Conservation (phyloP, 2,888 invertebrate species). For the Lasius platythorax region DNA sequence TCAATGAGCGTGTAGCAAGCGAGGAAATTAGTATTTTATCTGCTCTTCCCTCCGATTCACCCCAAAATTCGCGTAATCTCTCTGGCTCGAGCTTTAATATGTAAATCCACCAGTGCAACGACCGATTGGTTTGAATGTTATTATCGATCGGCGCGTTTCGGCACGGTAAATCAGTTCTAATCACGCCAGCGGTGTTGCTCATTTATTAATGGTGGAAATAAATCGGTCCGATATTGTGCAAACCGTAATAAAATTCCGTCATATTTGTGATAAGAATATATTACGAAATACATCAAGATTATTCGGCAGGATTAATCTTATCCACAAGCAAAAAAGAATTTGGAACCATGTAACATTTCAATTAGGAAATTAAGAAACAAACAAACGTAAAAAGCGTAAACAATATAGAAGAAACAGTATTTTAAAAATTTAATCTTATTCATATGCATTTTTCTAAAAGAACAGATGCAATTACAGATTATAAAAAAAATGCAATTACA, state of each 20-base stretch:
- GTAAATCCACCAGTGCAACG: conserved; percentile 71
- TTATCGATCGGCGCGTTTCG: conserved; percentile 57
- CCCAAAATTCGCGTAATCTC: conserved; percentile 69
- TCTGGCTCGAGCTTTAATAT: conserved; percentile 68
- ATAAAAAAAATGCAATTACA: not conserved
- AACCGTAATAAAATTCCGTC: not conserved
- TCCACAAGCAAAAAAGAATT: not conserved
- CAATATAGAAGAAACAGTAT: not conserved
- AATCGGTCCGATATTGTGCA: conserved; percentile 2
- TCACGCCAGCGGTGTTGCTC: conserved; percentile 35
- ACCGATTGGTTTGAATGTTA: conserved; percentile 66
- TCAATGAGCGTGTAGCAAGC: conserved; percentile 62
- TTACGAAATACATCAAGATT: conserved; percentile 1
- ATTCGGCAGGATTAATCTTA: not conserved
- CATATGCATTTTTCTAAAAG: too few species aligned
- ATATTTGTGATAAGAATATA: conserved; percentile 7
- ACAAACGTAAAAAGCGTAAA: not conserved
- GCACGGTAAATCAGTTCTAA: conserved; percentile 46
- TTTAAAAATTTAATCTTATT: not conserved
- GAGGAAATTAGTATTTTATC: conserved; percentile 63
- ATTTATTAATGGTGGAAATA: conserved; percentile 43
- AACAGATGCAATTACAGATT: not conserved
- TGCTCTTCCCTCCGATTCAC: conserved; percentile 31
- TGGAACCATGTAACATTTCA: not conserved
- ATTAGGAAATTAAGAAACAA: not conserved